These are phyloP conservation scores for Beroe ovata DNA, from an alignment of 37 sponge, comb jelly and placozoan genomes.

Conservation along the genomic window DNA sequence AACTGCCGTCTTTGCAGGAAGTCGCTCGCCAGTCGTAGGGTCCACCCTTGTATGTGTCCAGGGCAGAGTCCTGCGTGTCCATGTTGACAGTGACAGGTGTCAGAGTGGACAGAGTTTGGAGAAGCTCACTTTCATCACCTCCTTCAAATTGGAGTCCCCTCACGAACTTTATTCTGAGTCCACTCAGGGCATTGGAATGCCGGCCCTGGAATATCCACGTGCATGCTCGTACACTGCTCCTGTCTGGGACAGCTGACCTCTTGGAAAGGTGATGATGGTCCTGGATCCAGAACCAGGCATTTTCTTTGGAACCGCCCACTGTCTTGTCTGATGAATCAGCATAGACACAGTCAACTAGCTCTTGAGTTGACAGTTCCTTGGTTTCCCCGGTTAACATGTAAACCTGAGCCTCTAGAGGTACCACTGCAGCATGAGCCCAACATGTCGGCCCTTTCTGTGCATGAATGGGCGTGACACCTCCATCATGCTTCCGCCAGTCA, in stretches of 20 bases:
- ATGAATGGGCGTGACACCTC: not conserved
- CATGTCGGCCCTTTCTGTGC: not conserved
- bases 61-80: not conserved
- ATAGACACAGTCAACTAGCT: not conserved
- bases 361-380: not conserved
- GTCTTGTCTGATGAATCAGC: not conserved
- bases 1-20: not conserved
- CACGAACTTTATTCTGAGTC: not conserved
- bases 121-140: not conserved
- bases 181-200: not conserved
- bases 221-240: not conserved
- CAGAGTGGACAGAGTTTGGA: not conserved
- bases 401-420: not conserved
- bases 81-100: not conserved
- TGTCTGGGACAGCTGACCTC: not conserved
- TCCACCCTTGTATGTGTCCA: not conserved
- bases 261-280: not conserved
- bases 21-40: not conserved
- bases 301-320: not conserved
- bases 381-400: not conserved
- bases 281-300: not conserved
- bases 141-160: not conserved
- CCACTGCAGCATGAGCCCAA: not conserved
- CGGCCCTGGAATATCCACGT: not conserved
- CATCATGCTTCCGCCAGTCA: not conserved